Base-by-base conservation (phyloP, 1,140 invertebrate genomes). In the Macrosteles quadrilineatus region DNA sequence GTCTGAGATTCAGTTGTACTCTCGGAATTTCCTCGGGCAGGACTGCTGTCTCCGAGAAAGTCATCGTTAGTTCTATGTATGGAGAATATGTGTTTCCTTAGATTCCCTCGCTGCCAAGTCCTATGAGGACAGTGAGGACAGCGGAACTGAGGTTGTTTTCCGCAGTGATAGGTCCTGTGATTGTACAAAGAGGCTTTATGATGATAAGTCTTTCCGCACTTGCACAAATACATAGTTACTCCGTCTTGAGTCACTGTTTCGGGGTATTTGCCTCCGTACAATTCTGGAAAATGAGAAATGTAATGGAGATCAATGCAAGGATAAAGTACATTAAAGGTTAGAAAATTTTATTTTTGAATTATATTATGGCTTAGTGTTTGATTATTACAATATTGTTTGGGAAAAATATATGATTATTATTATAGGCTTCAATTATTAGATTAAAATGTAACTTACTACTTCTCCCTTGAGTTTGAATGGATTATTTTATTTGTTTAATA, bases 71-170 rank as follows among this genome's bases (percentile, higher is more conserved):
- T 70, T 85, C 86, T 6, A 23, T 63, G 59, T 30, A 32, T 63
- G 14, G 27, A 63, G 17, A n/a, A 63, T 9, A 74, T 65, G 45
- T 74, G 73, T 29, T n/a, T 63, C 21, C 69, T 70, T 6, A 73
- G 53, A 30, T 65, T 73, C 14, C 57, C 63, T 82, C 91, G 79
- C 62, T 78, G 77, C 70, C 62, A 71, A 4, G 72, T 43, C 1
- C 32, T 32, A 11, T 71, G 19, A 66, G 68, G n/a, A 53, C 72
- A 73, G 50, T 69, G 31, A 17, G 73, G 68, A 29, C 71, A 72
- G 0, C 1, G 21, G 29, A 72, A 88, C 77, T 87, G 84, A 19
- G 87, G 86, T 70, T 86, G 84, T 78, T 76, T 72, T 11, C 75
- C 75, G 25, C 75, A 75, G 21, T 76, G 69, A 19, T 53, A 75